A percentile compares a stretch with the other conserved stretches of the same genome.
phyloP scores from a whole-genome alignment of 2,888 invertebrate species.

The Adelphocoris suturalis region DNA sequence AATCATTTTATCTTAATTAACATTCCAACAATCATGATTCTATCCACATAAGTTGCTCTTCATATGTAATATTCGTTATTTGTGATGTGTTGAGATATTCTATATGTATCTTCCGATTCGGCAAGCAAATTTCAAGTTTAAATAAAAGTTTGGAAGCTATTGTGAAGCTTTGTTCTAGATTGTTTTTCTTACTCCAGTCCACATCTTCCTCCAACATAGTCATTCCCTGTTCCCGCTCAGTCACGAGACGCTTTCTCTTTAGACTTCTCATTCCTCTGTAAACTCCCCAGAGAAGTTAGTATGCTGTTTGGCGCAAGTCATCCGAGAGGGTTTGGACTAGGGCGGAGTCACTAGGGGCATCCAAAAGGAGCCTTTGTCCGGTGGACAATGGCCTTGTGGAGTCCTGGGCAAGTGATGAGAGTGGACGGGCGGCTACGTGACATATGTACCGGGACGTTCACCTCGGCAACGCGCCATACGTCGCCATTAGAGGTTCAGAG shows the following conservation, averaged over 20 bases:
- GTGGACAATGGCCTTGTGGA: constrained; percentile 44
- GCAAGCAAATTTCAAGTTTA: no score
- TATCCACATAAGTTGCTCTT: no score
- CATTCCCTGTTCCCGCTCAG: neutral
- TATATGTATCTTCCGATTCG: no score
- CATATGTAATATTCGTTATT: no score
- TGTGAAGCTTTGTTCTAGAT: no score
- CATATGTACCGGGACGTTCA: constrained; percentile 39
- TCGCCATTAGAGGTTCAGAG: neutral
- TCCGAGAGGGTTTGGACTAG: neutral
- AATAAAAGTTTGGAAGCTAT: no score
- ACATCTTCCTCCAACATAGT: neutral
- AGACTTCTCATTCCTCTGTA: neutral
- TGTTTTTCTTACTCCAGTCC: no score
- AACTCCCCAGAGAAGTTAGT: neutral
- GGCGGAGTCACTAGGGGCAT: neutral
- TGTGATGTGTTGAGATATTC: no score
- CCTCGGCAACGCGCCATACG: constrained; percentile 45
- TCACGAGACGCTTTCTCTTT: neutral
- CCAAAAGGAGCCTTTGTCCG: constrained; percentile 24
- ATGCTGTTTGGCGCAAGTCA: constrained; percentile 1
- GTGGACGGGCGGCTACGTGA: constrained; percentile 12
- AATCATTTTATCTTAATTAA: no score
- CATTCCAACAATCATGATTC: no score
- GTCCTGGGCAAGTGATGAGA: neutral